phyloP scores from a whole-genome alignment of 2,113 vertebrate genomes.

The Spizaetus ornatus region DNA sequence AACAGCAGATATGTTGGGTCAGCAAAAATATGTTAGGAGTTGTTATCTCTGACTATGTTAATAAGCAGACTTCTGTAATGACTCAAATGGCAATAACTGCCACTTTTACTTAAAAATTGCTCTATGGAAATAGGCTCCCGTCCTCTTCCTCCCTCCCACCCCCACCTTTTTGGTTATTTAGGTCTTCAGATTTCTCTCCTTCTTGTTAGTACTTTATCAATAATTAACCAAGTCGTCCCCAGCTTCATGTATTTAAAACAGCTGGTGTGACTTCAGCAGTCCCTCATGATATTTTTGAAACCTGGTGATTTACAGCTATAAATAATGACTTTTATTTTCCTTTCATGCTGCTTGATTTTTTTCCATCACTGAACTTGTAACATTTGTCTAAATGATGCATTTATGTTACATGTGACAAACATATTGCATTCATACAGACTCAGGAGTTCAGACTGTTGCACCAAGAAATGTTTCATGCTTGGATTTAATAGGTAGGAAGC shows the following conservation, averaged over 20 bases:
- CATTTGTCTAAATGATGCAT: background rate
- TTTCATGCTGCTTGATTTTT: background rate
- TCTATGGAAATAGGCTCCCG: background rate
- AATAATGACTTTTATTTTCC: constrained; percentile 3
- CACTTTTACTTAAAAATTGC: background rate
- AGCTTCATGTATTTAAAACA: background rate
- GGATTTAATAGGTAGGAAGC: background rate
- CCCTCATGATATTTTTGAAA: background rate
- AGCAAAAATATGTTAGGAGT: background rate
- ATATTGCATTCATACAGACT: background rate
- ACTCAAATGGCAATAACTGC: background rate
- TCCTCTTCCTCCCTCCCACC: no score
- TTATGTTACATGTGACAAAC: background rate
- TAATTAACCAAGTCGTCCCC: background rate
- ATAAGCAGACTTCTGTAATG: background rate
- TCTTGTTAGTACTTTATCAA: background rate
- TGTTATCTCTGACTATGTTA: background rate
- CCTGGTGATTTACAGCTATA: background rate
- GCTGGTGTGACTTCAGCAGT: background rate
- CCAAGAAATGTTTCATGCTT: background rate
- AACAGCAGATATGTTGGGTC: background rate
- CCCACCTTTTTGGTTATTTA: background rate
- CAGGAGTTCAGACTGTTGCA: background rate
- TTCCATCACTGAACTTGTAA: constrained; percentile 27
- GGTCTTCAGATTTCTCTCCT: background rate